Percentiles rank a stretch among this genome's conserved stretches.
Evolutionary conservation across 2,113 vertebrate genomes (phyloP).

Genomic region (Ammodytes dubius): DNA sequence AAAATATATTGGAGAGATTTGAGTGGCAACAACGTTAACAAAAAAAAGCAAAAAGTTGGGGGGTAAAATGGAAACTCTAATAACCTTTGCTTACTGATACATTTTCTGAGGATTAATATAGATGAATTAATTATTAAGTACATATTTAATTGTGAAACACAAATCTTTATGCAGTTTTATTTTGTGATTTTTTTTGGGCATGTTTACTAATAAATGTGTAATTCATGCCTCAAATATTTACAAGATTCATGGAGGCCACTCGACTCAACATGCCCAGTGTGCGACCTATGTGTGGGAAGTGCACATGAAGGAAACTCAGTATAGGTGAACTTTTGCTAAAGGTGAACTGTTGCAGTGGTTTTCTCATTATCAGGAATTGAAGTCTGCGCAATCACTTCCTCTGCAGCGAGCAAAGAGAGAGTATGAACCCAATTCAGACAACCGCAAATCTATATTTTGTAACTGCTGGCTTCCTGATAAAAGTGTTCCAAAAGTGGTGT

Average conservation of each 20-base stretch:
- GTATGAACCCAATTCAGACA: slow-evolving; percentile 33
- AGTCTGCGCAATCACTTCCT: slow-evolving; percentile 66
- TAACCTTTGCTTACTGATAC: neutral
- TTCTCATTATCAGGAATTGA: slow-evolving; percentile 77
- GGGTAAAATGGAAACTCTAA: neutral
- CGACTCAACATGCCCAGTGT: slow-evolving; percentile 8
- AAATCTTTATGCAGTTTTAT: neutral
- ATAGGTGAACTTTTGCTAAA: slow-evolving; percentile 61
- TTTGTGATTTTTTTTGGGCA: too few relatives aligned
- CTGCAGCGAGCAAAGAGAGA: slow-evolving; percentile 47
- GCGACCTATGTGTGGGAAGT: slow-evolving; percentile 38
- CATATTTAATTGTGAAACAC: neutral
- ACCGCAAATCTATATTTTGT: slow-evolving; percentile 71
- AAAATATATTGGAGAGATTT: neutral
- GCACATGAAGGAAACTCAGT: slow-evolving; percentile 44
- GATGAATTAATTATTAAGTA: neutral
- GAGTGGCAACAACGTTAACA: neutral
- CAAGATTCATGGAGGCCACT: neutral
- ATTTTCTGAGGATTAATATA: neutral
- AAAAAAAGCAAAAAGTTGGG: neutral
- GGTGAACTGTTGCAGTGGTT: slow-evolving; percentile 57
- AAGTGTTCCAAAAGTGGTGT: slow-evolving; percentile 73
- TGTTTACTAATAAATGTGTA: neutral
- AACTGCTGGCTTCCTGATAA: slow-evolving; percentile 78
- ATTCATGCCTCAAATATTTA: neutral